Evolutionary conservation across 1,140 invertebrate genomes (phyloP).

Genomic region (Aleiodes sp.): DNA sequence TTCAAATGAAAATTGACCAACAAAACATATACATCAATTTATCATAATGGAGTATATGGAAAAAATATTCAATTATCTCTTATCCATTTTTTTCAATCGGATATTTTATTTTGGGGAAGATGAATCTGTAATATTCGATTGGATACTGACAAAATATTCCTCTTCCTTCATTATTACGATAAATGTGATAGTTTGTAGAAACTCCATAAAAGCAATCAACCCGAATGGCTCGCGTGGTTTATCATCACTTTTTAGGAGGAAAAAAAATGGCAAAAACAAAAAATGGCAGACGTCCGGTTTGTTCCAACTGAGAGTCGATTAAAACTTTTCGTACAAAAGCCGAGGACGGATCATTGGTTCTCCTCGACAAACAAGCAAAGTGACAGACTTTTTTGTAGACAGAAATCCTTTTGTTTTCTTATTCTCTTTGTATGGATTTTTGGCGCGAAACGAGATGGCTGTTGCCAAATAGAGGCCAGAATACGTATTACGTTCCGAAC

Average conservation of each 20-base stretch:
- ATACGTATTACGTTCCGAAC: constrained; percentile 7
- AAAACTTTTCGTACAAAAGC: constrained; percentile 55
- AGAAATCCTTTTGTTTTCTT: neutral
- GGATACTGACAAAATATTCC: no score
- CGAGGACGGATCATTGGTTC: constrained; percentile 49
- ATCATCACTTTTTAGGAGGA: constrained; percentile 5
- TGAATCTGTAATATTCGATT: no score
- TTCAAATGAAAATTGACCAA: neutral
- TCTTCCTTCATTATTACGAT: no score
- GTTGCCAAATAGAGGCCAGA: constrained; percentile 1
- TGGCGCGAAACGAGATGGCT: neutral
- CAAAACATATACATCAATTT: neutral
- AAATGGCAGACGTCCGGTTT: constrained; percentile 38
- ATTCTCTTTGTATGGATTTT: neutral
- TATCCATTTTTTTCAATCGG: neutral
- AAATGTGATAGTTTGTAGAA: no score
- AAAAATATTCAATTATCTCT: constrained; percentile 20
- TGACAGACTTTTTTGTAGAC: constrained; percentile 49
- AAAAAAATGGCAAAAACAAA: constrained; percentile 22
- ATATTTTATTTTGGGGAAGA: no score
- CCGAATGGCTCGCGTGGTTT: constrained; percentile 23
- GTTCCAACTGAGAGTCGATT: constrained; percentile 46
- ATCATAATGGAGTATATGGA: neutral
- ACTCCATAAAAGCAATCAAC: constrained; percentile 22
- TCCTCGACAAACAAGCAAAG: constrained; percentile 44